Conservation (phyloP, 2,888 invertebrate genomes). For the Silvanus unidentatus region DNA sequence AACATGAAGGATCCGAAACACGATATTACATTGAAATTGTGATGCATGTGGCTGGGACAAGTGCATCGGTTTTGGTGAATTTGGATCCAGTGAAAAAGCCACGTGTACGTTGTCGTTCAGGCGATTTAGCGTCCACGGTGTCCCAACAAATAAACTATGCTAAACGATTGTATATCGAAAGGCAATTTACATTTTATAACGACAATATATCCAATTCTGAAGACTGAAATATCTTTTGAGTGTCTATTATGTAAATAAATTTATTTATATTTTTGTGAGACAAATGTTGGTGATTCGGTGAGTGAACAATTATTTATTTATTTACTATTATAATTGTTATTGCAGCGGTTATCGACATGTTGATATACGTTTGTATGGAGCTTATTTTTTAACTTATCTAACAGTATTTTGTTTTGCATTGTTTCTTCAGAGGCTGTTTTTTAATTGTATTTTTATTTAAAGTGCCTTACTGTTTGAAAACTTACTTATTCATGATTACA, state of each 20-base stretch:
- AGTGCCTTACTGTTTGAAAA: too few relatives aligned
- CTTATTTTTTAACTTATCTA: too few relatives aligned
- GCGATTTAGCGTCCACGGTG: slow-evolving; percentile 63
- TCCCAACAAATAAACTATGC: slow-evolving; percentile 84
- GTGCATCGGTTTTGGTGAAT: slow-evolving; percentile 43
- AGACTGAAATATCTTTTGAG: slow-evolving; percentile 28
- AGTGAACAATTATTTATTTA: too few relatives aligned
- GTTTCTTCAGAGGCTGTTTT: too few relatives aligned
- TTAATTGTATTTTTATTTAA: too few relatives aligned
- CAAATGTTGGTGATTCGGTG: too few relatives aligned
- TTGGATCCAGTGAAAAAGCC: slow-evolving; percentile 60
- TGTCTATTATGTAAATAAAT: not conserved
- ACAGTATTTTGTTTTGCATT: too few relatives aligned
- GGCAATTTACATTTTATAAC: slow-evolving; percentile 60
- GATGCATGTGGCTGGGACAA: slow-evolving; percentile 51
- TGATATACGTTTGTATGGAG: too few relatives aligned
- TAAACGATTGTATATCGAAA: slow-evolving; percentile 77
- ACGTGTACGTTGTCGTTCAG: slow-evolving; percentile 70
- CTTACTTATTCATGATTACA: too few relatives aligned
- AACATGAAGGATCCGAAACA: slow-evolving; percentile 45
- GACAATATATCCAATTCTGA: slow-evolving; percentile 31
- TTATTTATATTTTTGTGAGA: too few relatives aligned
- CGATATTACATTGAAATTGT: slow-evolving; percentile 67
- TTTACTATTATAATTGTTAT: too few relatives aligned
- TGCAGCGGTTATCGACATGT: too few relatives aligned